Percentiles rank a stretch among this genome's conserved stretches.
These are phyloP conservation scores for Valencia hispanica DNA, from an alignment of 2,797 vertebrate species.

Conservation along the genomic window DNA sequence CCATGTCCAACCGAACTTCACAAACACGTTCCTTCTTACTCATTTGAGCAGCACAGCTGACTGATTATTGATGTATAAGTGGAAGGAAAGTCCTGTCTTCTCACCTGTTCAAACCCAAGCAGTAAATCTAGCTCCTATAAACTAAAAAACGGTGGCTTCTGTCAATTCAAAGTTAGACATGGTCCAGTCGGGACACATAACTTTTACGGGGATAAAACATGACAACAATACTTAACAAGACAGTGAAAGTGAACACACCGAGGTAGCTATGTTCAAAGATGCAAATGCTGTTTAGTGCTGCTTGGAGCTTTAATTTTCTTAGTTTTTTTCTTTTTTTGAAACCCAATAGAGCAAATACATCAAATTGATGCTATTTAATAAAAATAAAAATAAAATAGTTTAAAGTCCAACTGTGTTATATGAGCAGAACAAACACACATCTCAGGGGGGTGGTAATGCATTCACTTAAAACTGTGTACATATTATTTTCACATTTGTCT, in stretches of 20 bases:
- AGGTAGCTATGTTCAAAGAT: not conserved
- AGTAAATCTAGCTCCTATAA: not conserved
- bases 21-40: not conserved
- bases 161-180: not conserved
- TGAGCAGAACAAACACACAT: not conserved
- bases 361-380: too few species aligned
- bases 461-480: not conserved
- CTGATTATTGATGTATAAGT: not conserved
- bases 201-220: not conserved
- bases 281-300: not conserved
- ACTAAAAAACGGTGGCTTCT: not conserved
- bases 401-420: too few species aligned
- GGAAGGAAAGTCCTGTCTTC: not conserved
- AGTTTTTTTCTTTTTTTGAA: not conserved
- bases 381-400: too few species aligned
- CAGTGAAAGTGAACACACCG: not conserved
- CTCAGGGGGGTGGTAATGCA: not conserved
- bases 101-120: not conserved
- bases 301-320: not conserved
- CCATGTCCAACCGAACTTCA: not conserved
- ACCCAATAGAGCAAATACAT: not conserved
- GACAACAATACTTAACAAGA: not conserved
- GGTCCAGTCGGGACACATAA: not conserved
- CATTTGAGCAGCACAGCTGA: not conserved
- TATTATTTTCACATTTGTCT: not conserved